These are phyloP conservation scores for Diadromus collaris DNA, from an alignment of 2,888 invertebrate genomes.

Conservation along the genomic window DNA sequence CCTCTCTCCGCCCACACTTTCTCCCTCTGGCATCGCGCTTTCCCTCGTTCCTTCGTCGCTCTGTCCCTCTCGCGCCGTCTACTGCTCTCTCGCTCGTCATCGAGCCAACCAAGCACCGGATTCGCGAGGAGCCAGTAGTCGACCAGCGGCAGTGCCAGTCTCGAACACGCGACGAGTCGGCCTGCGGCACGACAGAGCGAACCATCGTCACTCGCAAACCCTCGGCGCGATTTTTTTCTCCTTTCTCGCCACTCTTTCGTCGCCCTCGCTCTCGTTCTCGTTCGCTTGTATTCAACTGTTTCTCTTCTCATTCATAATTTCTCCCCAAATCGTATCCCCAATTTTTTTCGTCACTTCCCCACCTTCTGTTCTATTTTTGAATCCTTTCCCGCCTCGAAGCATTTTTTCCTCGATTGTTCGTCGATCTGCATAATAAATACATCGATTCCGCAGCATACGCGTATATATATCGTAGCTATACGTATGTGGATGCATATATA, in stretches of 20 bases:
- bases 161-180: conserved; percentile 58
- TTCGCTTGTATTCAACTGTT: not conserved
- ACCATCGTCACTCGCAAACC: conserved; percentile 28
- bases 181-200: conserved; percentile 39
- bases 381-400: conserved; percentile 18
- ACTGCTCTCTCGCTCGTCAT: conserved; percentile 15
- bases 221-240: conserved; percentile 30
- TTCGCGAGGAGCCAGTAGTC: conserved; percentile 49
- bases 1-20: conserved; percentile 33
- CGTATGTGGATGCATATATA: not conserved
- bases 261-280: conserved; percentile 18
- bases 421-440: conserved; percentile 14
- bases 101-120: conserved; percentile 43
- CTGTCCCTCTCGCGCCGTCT: conserved; percentile 14
- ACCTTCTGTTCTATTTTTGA: not conserved
- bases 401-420: not conserved
- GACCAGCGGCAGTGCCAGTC: conserved; percentile 59
- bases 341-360: not conserved
- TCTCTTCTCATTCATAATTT: not conserved
- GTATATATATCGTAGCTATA: not conserved
- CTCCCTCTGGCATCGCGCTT: conserved; percentile 23
- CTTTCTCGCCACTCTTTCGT: conserved; percentile 24
- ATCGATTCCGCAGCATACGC: not conserved
- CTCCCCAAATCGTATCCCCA: not conserved
- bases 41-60: conserved; percentile 17